These are phyloP conservation scores for Megaleporinus macrocephalus DNA, from an alignment of 2,113 vertebrate genomes.

Conservation along the genomic window DNA sequence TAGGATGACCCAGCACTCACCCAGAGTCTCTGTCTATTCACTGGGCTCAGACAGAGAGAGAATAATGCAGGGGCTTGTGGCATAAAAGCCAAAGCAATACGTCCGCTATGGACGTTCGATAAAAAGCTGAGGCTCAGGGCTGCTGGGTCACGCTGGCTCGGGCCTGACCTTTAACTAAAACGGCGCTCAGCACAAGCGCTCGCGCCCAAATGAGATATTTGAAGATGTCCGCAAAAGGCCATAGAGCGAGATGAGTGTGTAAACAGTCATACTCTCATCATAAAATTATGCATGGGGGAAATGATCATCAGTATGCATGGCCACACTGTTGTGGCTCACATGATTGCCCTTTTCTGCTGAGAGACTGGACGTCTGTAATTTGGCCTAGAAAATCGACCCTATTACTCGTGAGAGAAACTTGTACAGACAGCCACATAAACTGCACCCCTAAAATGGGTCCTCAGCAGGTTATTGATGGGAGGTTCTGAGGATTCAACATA, in stretches of 20 bases:
- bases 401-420: neutral
- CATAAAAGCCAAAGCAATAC: slow-evolving; percentile 59
- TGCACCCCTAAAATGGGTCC: neutral
- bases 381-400: slow-evolving; percentile 8
- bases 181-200: slow-evolving; percentile 32
- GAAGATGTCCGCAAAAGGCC: slow-evolving; percentile 29
- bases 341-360: slow-evolving; percentile 37
- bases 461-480: neutral
- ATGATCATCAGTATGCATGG: slow-evolving; percentile 25
- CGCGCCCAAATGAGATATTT: slow-evolving; percentile 28
- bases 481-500: neutral
- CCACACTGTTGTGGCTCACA: slow-evolving; percentile 16
- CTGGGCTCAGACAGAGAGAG: slow-evolving; percentile 53
- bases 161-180: slow-evolving; percentile 67
- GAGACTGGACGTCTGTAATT: slow-evolving; percentile 19
- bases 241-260: slow-evolving; percentile 21
- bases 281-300: slow-evolving; percentile 26
- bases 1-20: slow-evolving; percentile 66
- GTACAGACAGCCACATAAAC: neutral
- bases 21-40: slow-evolving; percentile 52
- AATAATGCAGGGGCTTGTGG: slow-evolving; percentile 43
- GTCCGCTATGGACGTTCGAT: slow-evolving; percentile 57
- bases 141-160: slow-evolving; percentile 51
- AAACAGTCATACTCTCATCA: slow-evolving; percentile 35
- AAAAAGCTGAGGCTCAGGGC: slow-evolving; percentile 38